These are phyloP conservation scores for Rana temporaria DNA, from an alignment of 2,113 vertebrate species.

Conservation along the genomic window DNA sequence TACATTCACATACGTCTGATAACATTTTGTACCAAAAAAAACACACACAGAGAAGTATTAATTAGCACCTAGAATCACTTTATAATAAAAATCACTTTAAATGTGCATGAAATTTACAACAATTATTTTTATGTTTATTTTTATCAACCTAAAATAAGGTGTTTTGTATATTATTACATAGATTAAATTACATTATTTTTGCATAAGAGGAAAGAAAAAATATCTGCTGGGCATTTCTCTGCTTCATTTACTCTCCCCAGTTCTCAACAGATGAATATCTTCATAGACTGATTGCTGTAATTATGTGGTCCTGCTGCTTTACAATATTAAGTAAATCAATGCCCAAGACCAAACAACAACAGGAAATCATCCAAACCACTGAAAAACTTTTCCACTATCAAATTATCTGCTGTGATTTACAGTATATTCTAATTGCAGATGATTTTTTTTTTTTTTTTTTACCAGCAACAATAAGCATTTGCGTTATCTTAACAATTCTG, in stretches of 20 bases:
- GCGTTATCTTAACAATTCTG: conserved; percentile 2
- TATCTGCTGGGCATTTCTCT: conserved; percentile 68
- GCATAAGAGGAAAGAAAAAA: conserved; percentile 70
- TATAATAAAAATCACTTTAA: no score
- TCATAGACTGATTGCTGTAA: conserved; percentile 80
- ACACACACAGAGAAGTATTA: no score
- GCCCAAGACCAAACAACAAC: conserved; percentile 61
- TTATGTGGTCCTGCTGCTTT: conserved; percentile 78
- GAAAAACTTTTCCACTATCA: conserved; percentile 31
- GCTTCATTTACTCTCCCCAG: conserved; percentile 79
- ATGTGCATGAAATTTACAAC: conserved; percentile 52
- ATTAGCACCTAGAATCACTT: no score
- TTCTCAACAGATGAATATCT: conserved; percentile 82
- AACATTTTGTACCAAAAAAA: no score
- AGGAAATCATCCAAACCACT: conserved; percentile 59
- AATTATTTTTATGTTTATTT: conserved; percentile 59
- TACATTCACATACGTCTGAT: no score
- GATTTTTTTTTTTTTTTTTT: not conserved
- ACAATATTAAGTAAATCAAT: conserved; percentile 77
- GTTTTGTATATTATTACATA: conserved; percentile 64
- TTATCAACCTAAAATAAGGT: conserved; percentile 66
- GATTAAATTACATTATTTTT: conserved; percentile 60
- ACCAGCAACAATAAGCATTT: conserved; percentile 10
- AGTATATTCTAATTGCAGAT: conserved; percentile 42
- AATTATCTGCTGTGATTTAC: conserved; percentile 45